Percentiles rank a stretch among this genome's conserved stretches.
These are phyloP conservation scores for Flexamia atlantica DNA, from an alignment of 2,888 invertebrate species.

Conservation along the genomic window DNA sequence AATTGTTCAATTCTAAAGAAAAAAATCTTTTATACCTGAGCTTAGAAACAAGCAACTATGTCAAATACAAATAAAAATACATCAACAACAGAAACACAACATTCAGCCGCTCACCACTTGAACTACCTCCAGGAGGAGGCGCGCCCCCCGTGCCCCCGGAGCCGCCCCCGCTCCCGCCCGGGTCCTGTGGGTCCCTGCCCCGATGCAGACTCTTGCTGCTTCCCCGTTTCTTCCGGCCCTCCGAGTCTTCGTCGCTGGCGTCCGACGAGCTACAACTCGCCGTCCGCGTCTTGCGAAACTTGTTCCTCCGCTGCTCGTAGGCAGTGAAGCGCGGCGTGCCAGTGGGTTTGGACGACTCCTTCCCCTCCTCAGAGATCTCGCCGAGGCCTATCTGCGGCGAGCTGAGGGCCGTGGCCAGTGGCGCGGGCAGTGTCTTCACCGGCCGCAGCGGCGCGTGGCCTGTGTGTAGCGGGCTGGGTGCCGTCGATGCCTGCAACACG, in stretches of 20 bases:
- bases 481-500: conserved; percentile 67
- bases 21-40: too few species aligned
- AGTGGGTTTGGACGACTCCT: conserved; percentile 75
- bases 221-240: conserved; percentile 88
- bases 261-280: conserved; percentile 97
- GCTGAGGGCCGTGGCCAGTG: conserved; percentile 75
- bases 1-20: too few species aligned
- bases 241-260: conserved; percentile 89
- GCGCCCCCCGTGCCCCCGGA: conserved; percentile 65
- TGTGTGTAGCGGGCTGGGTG: conserved; percentile 72
- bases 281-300: conserved; percentile 85
- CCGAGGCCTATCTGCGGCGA: conserved; percentile 69
- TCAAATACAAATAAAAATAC: too few species aligned
- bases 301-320: conserved; percentile 81
- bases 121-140: conserved; percentile 64
- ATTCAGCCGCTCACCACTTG: background rate
- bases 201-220: conserved; percentile 82
- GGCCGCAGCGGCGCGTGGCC: conserved; percentile 73
- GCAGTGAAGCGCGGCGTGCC: conserved; percentile 63
- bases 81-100: too few species aligned
- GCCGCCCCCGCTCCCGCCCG: conserved; percentile 73
- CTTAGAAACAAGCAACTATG: too few species aligned
- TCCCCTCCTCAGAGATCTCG: conserved; percentile 82
- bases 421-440: conserved; percentile 72
- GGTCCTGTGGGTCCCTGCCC: conserved; percentile 88